Conservation (phyloP, 2,113 vertebrate species). For the Ariopsis seemanni region DNA sequence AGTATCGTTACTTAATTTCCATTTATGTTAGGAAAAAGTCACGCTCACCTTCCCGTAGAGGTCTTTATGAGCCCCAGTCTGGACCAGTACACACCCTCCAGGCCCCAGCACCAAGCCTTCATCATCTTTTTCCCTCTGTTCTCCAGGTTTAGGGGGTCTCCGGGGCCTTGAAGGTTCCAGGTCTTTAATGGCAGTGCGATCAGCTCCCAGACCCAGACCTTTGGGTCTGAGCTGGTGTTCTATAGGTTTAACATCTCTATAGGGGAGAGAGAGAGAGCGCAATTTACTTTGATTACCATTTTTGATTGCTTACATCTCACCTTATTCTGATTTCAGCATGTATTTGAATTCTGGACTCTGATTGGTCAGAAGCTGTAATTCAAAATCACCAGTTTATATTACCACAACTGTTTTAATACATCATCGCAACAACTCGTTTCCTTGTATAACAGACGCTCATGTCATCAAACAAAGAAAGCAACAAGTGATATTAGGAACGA, state of each 20-base stretch:
- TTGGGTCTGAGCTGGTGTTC: slow-evolving; percentile 82
- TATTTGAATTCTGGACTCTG: neutral
- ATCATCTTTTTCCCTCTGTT: slow-evolving; percentile 71
- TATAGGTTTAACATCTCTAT: slow-evolving; percentile 81
- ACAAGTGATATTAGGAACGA: neutral
- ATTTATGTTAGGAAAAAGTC: neutral
- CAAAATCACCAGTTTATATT: neutral
- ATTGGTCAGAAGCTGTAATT: neutral
- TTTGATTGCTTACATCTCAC: neutral
- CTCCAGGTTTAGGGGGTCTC: slow-evolving; percentile 73
- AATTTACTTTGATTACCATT: too few species aligned
- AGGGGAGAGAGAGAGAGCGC: neutral
- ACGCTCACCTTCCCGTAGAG: slow-evolving; percentile 82
- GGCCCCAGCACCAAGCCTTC: slow-evolving; percentile 74
- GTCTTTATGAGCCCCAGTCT: slow-evolving; percentile 81
- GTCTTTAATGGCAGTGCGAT: slow-evolving; percentile 73
- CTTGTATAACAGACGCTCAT: neutral
- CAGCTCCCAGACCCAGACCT: slow-evolving; percentile 86
- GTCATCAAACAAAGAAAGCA: neutral
- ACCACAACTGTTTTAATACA: neutral
- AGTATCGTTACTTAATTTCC: neutral
- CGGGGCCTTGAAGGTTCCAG: slow-evolving; percentile 65
- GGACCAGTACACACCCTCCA: slow-evolving; percentile 76
- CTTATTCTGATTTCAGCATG: too few species aligned
- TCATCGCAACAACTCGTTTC: neutral